Evolutionary conservation across 2,113 vertebrate species (phyloP).

Genomic region (Elachura formosa): DNA sequence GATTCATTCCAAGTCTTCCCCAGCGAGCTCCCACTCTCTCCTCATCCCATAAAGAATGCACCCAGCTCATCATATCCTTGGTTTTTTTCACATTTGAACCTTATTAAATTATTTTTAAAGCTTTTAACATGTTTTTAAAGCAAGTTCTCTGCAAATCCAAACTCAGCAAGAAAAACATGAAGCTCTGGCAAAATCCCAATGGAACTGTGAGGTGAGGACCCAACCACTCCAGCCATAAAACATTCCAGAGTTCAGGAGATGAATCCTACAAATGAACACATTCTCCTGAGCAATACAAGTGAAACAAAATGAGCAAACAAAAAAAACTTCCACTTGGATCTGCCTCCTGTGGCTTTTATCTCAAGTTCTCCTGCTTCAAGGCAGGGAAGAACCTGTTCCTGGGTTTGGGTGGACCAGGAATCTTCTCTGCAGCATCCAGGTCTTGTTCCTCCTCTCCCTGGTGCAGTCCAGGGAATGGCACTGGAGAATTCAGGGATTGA

Average conservation of each 20-base stretch:
- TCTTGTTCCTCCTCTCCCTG: background rate
- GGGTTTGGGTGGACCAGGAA: background rate
- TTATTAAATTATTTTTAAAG: background rate
- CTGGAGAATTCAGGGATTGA: background rate
- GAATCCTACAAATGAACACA: background rate
- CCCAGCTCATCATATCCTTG: background rate
- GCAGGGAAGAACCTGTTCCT: background rate
- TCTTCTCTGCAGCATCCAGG: background rate
- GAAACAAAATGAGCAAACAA: background rate
- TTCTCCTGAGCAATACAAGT: background rate
- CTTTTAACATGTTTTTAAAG: background rate
- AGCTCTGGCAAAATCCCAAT: background rate
- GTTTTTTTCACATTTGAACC: background rate
- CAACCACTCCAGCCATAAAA: background rate
- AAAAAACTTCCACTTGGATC: background rate
- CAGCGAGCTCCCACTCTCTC: background rate
- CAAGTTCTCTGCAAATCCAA: background rate
- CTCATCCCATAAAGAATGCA: background rate
- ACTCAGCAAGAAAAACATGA: background rate
- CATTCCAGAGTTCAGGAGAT: background rate
- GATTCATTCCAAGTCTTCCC: background rate
- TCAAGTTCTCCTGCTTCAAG: background rate
- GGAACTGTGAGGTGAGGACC: background rate
- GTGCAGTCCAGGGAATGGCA: background rate
- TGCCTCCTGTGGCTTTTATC: accelerated